Evolutionary conservation across 1,140 invertebrate species (phyloP).

Genomic region (Drosophila grimshawi): DNA sequence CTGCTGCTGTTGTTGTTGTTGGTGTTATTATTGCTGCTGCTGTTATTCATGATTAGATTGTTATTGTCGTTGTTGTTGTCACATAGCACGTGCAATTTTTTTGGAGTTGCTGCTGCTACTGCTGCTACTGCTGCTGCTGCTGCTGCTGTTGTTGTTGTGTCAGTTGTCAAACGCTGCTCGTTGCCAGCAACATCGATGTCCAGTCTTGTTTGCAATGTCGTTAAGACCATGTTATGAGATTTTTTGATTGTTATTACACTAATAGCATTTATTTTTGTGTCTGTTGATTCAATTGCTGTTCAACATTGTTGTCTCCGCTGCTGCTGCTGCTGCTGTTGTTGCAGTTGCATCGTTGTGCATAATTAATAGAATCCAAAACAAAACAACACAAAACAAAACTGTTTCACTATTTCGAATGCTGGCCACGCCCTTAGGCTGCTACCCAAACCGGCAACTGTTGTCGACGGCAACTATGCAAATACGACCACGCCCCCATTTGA

Average conservation of each 20-base stretch:
- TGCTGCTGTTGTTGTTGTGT: conserved; percentile 12
- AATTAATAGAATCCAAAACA: neutral
- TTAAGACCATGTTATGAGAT: conserved; percentile 66
- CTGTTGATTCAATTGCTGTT: neutral
- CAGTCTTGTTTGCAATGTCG: conserved; percentile 72
- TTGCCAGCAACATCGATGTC: conserved; percentile 55
- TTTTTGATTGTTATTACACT: conserved; percentile 2
- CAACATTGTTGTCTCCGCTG: neutral
- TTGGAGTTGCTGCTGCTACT: conserved; percentile 9
- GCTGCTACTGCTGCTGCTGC: conserved; percentile 12
- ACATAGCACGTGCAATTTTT: conserved; percentile 2
- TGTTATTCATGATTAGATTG: conserved; percentile 19
- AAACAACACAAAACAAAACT: neutral
- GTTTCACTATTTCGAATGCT: neutral
- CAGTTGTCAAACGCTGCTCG: conserved; percentile 22
- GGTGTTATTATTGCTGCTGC: conserved; percentile 33
- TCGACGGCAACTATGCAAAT: conserved; percentile 49
- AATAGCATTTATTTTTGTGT: neutral
- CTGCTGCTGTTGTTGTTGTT: conserved; percentile 30
- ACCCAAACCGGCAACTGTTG: conserved; percentile 8
- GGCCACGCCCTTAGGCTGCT: conserved; percentile 18
- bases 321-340: conserved; percentile 11
- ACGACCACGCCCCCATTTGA: conserved; percentile 26
- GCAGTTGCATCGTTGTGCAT: neutral
- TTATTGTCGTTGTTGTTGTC: conserved; percentile 22